phyloP scores from a whole-genome alignment of 1,140 invertebrate species.

The Lepidurus arcticus region DNA sequence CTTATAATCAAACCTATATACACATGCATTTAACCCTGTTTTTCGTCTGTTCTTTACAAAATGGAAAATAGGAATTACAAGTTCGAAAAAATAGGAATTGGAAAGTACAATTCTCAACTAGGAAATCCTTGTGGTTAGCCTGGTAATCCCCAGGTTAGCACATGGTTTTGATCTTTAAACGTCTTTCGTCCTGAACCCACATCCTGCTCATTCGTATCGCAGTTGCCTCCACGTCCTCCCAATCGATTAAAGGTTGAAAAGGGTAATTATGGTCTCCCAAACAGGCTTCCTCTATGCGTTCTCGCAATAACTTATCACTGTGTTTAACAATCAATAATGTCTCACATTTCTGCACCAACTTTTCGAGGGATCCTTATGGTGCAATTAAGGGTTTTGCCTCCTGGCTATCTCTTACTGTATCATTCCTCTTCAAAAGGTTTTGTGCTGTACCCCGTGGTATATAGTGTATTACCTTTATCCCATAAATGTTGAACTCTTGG shows the following conservation, averaged over 20 bases:
- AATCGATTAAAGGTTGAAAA: background rate
- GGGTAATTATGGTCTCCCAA: background rate
- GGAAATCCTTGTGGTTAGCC: no score
- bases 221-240: background rate
- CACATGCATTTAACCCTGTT: no score
- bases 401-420: background rate
- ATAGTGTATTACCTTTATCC: background rate
- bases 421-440: slow-evolving; percentile 6
- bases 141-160: background rate
- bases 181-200: background rate
- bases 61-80: no score
- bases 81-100: no score
- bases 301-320: background rate
- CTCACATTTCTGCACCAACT: background rate
- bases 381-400: background rate
- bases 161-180: background rate
- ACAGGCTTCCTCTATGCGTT: background rate
- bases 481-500: background rate
- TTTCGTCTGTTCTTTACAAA: no score
- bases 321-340: background rate
- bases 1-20: no score
- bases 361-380: background rate
- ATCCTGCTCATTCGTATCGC: background rate
- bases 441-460: background rate
- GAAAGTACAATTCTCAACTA: no score